Base-by-base conservation (phyloP, 1,140 invertebrate species). In the Pollicipes pollicipes region DNA sequence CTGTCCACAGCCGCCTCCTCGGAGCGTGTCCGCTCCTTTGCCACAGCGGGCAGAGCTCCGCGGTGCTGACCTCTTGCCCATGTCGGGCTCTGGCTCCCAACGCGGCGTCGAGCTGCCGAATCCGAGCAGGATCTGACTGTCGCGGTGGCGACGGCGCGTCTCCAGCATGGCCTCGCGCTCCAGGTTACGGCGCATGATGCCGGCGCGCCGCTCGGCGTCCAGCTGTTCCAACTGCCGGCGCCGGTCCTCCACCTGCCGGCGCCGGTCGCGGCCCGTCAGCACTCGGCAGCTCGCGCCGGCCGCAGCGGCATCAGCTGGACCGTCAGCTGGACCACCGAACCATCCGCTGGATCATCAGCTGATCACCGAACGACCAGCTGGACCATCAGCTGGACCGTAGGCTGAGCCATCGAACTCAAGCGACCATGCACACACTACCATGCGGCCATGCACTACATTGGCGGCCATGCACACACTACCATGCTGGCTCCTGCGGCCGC, bases 131-230 rank as follows among this genome's bases (percentile, higher is more conserved):
- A 66, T 66, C 64, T 66, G 64, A 66, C 64, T 66, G 27, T 27
- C 26, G 27, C 6, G 10, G 28, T 66, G 64, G 8, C 64, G 64
- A 8, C 64, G 64, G 3, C 64, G n/a, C 1, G 64, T 66, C 64
- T 66, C 64, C 64, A 66, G 28, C 64, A 66, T 66, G n/a, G 17
- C 64, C n/a, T 66, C 64, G 3, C 64, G n/a, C 64, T 66, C 27
- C 17, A 28, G 24, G 64, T 66, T 27, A 24, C 64, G 64, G 3
- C 64, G n/a, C 64, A 66, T 29, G 27, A 66, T 28, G 10, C 3
- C 64, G 27, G 64, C n/a, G 3, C 64, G n/a, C 64, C 64, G n/a
- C n/a, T 66, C 64, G 1, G 64, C 10, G 8, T 66, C 64, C 64
- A 8, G 27, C 8, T 28, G 27, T 4, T 66, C 64, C 64, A 66